Evolutionary conservation across 2,888 invertebrate species (phyloP), one percentile per base, ranked within the genome.

Genomic region (Nomada fucata): DNA sequence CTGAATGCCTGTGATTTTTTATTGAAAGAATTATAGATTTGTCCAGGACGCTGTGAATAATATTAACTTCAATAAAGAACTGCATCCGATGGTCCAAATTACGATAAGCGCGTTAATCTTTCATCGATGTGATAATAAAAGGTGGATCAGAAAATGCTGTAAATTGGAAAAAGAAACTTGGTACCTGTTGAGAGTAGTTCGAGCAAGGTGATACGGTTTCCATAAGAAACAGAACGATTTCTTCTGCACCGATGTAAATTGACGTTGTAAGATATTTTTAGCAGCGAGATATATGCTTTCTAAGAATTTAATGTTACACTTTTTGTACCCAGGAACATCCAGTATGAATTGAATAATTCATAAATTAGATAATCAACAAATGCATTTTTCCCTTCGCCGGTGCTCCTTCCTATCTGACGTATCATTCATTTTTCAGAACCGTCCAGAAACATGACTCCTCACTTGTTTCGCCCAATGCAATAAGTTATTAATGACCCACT

Each of bases 401-500:
- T 59, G 7, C 42, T 11, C 36, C 13, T 23, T 67, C 67, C 13
- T 36, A 26, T 71, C 55, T 23, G 60, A 61, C 3, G 60, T 50
- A 23, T 23, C 60, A 29, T 60, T 15, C 29, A 61, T 71, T 71
- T 71, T 71, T 71, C 36, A 71, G 36, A 36, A 20, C 18, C 36
- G 7, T 2, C 60, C 50, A 52, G 36, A 52, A 71, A 71, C 70
- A 23, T 7, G 70, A 71, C 50, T 47, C 36, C 50, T 61, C 60
- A 50, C 52, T 71, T 61, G 50, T 71, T 70, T 52, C 60, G 18
- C 20, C 60, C 36, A 50, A 50, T 61, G 70, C 50, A 60, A 71
- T 71, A 71, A 71, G 70, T 71, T 71, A 71, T 71, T 71, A 71
- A 71, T 71, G 70, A 71, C 60, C 70, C 15, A 71, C 20, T 52